Evolutionary conservation across 2,113 vertebrate genomes (phyloP).

Genomic region (Paratilapia polleni): DNA sequence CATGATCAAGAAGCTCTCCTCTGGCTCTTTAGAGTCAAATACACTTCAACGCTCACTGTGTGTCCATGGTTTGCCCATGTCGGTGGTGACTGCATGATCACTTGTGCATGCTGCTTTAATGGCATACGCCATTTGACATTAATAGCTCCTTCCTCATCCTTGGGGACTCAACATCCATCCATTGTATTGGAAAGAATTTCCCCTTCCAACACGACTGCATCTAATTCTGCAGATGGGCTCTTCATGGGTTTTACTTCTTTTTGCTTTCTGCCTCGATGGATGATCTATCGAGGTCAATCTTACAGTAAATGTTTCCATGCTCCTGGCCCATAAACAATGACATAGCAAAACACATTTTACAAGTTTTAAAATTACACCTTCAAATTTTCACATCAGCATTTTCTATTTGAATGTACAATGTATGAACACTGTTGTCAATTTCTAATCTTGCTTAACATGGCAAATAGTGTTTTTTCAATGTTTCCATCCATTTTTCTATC

Average conservation of each 20-base stretch:
- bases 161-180: conserved; percentile 49
- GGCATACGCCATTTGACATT: conserved; percentile 53
- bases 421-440: conserved; percentile 35
- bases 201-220: conserved; percentile 16
- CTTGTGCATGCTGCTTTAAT: conserved; percentile 68
- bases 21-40: conserved; percentile 29
- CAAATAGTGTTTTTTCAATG: conserved; percentile 32
- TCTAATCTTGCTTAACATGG: conserved; percentile 38
- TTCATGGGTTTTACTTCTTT: conserved; percentile 29
- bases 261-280: conserved; percentile 54
- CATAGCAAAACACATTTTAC: conserved; percentile 18
- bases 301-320: conserved; percentile 62
- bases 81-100: conserved; percentile 53
- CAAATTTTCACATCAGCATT: conserved; percentile 15
- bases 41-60: conserved; percentile 20
- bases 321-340: conserved; percentile 44
- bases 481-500: conserved; percentile 53
- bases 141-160: conserved; percentile 49
- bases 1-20: conserved; percentile 20
- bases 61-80: conserved; percentile 56
- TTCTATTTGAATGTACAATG: conserved; percentile 31
- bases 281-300: conserved; percentile 52
- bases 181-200: conserved; percentile 56
- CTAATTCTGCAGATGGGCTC: conserved; percentile 47
- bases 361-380: conserved; percentile 28